Base-by-base conservation (phyloP, 1,140 invertebrate genomes). In the Trichoplusia ni region DNA sequence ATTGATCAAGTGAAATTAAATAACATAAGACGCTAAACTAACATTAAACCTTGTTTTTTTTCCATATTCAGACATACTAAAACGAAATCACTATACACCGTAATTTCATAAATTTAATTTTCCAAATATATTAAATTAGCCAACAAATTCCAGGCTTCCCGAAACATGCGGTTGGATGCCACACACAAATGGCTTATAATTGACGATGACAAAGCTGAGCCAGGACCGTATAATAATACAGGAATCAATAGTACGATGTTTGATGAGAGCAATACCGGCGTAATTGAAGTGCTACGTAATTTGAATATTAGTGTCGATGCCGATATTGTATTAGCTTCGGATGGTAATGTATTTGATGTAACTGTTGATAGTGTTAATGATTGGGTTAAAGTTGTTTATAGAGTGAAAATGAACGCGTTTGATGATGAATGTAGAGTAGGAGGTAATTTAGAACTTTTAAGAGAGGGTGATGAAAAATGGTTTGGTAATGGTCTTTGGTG, bases 121-220 rank as follows among this genome's bases (percentile, higher is more conserved):
- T n/a, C n/a, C n/a, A n/a, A n/a, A n/a, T n/a, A n/a, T n/a, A n/a
- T n/a, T n/a, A n/a, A n/a, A n/a, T n/a, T n/a, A n/a, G n/a, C n/a
- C n/a, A n/a, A 8, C 9, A 8, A 40, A 27, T 76, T 72, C 11
- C 42, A 81, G 79, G 79, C 73, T 9, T 77, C 77, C 13, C 18
- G 75, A 67, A 70, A 76, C 4, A 70, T 56, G 18, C 38, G 61
- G 9, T 65, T 79, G 2, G 62, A 75, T 40, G 47, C 59, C 33
- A 56, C 37, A 8, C 70, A 70, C 40, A 76, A 76, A 56, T 82
- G 79, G 79, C 37, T 80, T 9, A 37, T 80, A 13, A 63, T 73
- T 9, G 35, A 72, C 21, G 33, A 69, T 31, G 65, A 6, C 0
- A 23, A 42, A 16, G 21, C 16, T 35, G 7, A 38, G 31, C 13